Evolutionary conservation across 2,113 vertebrate species (phyloP).

Genomic region (Syngnathus scovelli): DNA sequence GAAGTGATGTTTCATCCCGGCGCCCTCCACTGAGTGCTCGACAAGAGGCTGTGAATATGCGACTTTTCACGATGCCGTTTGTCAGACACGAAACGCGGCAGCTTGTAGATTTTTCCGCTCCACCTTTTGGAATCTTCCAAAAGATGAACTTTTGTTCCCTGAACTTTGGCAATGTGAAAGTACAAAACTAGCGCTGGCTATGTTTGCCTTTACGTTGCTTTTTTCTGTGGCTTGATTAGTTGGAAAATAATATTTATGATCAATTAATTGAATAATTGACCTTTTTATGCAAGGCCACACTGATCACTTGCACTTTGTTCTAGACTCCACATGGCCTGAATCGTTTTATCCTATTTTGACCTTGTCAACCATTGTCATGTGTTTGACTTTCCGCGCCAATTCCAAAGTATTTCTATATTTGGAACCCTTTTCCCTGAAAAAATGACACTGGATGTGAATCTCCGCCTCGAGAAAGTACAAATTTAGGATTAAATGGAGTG

Average conservation of each 20-base stretch:
- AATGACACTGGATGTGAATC: conserved; percentile 5
- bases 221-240: conserved; percentile 7
- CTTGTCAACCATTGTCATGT: not conserved
- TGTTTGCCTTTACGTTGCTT: conserved; percentile 27
- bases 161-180: conserved; percentile 11
- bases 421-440: conserved; percentile 4
- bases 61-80: conserved; percentile 3
- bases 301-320: not conserved
- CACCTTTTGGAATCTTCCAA: not conserved
- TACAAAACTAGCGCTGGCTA: conserved; percentile 17
- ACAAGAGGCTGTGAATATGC: conserved; percentile 9
- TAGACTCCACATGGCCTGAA: not conserved
- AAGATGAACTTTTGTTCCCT: conserved; percentile 13
- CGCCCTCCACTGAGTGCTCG: not conserved
- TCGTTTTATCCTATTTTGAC: not conserved
- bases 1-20: conserved; percentile 22
- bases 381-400: conserved; percentile 21
- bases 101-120: not conserved
- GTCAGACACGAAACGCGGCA: conserved; percentile 1
- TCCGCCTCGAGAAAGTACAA: conserved; percentile 30
- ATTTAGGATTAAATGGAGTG: conserved; percentile 19
- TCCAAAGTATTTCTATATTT: conserved; percentile 32
- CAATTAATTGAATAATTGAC: not conserved
- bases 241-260: not conserved
- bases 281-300: not conserved